phyloP scores from a whole-genome alignment of 2,888 invertebrate species.

The Stictocephala bisonia region DNA sequence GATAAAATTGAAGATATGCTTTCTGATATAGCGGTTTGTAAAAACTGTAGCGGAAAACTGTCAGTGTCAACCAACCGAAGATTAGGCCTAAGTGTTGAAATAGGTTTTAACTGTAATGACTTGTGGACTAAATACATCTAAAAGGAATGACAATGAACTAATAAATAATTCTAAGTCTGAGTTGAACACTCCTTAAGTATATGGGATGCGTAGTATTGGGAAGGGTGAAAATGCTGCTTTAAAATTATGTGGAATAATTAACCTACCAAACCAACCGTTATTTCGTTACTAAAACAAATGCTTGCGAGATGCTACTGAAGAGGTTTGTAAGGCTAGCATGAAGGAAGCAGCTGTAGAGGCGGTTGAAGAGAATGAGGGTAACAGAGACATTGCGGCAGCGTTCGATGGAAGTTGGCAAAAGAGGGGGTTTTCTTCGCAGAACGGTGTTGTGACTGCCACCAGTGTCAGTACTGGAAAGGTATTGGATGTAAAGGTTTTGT shows the following conservation, averaged over 20 bases:
- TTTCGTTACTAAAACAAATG: constrained; percentile 5
- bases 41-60: too few relatives aligned
- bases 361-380: constrained; percentile 21
- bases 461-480: too few relatives aligned
- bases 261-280: background rate
- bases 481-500: constrained; percentile 23
- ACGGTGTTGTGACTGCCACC: constrained; percentile 24
- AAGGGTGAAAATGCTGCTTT: constrained; percentile 24
- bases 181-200: constrained; percentile 25
- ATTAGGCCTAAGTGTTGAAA: too few relatives aligned
- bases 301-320: constrained; percentile 28
- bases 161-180: too few relatives aligned
- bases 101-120: too few relatives aligned
- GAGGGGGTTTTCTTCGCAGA: constrained; percentile 6
- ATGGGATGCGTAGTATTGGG: constrained; percentile 7
- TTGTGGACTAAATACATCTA: too few relatives aligned
- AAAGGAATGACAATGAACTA: too few relatives aligned
- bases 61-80: too few relatives aligned
- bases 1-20: too few relatives aligned
- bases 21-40: too few relatives aligned
- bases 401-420: constrained; percentile 12
- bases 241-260: constrained; percentile 30
- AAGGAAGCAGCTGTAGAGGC: too few relatives aligned
- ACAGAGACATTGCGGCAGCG: too few relatives aligned
- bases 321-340: constrained; percentile 35